Percentiles rank a stretch among this genome's conserved stretches.
Conservation (phyloP, 1,140 invertebrate genomes). For the Cydia strobilella region DNA sequence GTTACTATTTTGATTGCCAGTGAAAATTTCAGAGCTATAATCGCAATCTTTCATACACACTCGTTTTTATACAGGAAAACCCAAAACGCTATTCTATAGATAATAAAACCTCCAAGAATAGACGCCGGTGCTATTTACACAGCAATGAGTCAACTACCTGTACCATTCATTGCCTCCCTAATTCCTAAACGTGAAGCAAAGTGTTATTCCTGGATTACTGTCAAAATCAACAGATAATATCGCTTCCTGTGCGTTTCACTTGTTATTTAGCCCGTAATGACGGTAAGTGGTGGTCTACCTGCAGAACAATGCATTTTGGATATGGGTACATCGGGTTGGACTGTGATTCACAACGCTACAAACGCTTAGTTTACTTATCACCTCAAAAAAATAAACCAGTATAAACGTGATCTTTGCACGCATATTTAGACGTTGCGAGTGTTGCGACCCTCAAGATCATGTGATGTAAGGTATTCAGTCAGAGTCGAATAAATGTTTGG, state of each 20-base stretch:
- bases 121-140: neutral
- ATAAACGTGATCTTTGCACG: neutral
- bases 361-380: slow-evolving; percentile 37
- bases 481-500: too few species aligned
- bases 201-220: slow-evolving; percentile 59
- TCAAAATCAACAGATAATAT: slow-evolving; percentile 47
- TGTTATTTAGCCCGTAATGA: slow-evolving; percentile 50
- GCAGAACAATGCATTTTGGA: slow-evolving; percentile 50
- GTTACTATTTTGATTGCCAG: too few species aligned
- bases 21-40: too few species aligned
- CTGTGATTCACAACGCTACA: neutral
- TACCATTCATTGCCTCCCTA: slow-evolving; percentile 2
- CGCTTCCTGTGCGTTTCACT: slow-evolving; percentile 65
- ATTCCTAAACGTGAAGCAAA: slow-evolving; percentile 43
- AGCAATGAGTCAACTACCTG: slow-evolving; percentile 20
- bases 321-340: neutral
- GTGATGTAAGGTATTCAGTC: too few species aligned
- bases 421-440: neutral
- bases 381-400: neutral
- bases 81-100: slow-evolving; percentile 3
- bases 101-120: slow-evolving; percentile 17
- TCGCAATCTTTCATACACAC: too few species aligned
- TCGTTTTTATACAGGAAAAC: neutral
- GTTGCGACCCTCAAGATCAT: neutral
- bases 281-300: slow-evolving; percentile 55